phyloP scores from a whole-genome alignment of 2,113 vertebrate genomes.

The Morone chrysops region DNA sequence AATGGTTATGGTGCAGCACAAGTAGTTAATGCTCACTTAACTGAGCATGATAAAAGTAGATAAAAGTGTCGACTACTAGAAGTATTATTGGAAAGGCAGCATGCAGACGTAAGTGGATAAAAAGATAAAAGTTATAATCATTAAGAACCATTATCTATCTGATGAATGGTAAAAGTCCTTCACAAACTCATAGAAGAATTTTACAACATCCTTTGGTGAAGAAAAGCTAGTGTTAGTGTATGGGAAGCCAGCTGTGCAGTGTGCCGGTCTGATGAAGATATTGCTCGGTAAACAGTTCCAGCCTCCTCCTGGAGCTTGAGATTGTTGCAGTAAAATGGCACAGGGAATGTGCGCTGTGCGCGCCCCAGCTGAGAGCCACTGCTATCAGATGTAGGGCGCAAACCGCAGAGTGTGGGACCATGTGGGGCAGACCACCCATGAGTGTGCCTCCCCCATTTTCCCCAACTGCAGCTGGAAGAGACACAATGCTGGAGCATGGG shows the following conservation, averaged over 20 bases:
- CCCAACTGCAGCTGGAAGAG: constrained; percentile 76
- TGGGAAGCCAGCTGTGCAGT: constrained; percentile 41
- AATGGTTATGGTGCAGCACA: constrained; percentile 61
- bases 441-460: constrained; percentile 58
- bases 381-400: constrained; percentile 83
- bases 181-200: constrained; percentile 32
- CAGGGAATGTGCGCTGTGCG: constrained; percentile 68
- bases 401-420: constrained; percentile 81
- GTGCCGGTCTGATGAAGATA: constrained; percentile 52
- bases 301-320: constrained; percentile 47
- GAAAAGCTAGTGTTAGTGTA: background rate
- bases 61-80: constrained; percentile 60
- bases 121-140: constrained; percentile 57
- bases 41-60: constrained; percentile 62
- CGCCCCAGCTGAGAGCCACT: constrained; percentile 78
- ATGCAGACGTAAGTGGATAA: constrained; percentile 49
- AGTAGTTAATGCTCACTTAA: constrained; percentile 74
- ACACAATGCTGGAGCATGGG: constrained; percentile 79
- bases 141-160: constrained; percentile 41
- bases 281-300: constrained; percentile 65
- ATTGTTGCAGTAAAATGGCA: constrained; percentile 71
- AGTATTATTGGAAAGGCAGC: constrained; percentile 46
- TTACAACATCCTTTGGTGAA: constrained; percentile 26
- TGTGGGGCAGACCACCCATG: constrained; percentile 85
- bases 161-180: constrained; percentile 31